Evolutionary conservation across 2,888 invertebrate species (phyloP).

Genomic region (Drosophila rellima): DNA sequence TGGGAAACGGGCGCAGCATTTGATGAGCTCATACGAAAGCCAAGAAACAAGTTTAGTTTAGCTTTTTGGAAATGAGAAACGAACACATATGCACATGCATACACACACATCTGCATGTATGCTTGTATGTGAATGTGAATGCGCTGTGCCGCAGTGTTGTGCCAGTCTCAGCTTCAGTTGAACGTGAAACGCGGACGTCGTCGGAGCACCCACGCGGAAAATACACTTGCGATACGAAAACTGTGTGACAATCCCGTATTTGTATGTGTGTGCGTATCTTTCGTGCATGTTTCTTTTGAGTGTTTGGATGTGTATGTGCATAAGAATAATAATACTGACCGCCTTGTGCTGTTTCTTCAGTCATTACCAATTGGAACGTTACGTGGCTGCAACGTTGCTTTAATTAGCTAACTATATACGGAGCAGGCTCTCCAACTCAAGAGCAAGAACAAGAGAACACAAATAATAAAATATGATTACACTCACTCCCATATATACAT

Average conservation of each 20-base stretch:
- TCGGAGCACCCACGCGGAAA: slow-evolving; percentile 59
- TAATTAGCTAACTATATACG: slow-evolving; percentile 29
- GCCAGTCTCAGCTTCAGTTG: slow-evolving; percentile 65
- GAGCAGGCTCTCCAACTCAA: slow-evolving; percentile 31
- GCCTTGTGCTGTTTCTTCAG: slow-evolving; percentile 33
- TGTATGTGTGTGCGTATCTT: slow-evolving; percentile 41
- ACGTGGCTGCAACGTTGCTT: slow-evolving; percentile 47
- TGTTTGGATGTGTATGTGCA: slow-evolving; percentile 28
- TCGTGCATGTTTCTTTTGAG: slow-evolving; percentile 21
- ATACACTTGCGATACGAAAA: slow-evolving; percentile 35
- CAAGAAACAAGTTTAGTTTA: slow-evolving; percentile 77
- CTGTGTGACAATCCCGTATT: slow-evolving; percentile 48
- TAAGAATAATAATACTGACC: slow-evolving; percentile 47
- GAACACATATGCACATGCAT: slow-evolving; percentile 5
- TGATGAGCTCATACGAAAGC: slow-evolving; percentile 76
- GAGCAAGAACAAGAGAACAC: slow-evolving; percentile 12
- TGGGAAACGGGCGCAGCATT: slow-evolving; percentile 50
- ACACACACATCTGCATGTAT: neutral
- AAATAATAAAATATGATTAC: slow-evolving; percentile 12
- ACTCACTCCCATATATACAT: slow-evolving; percentile 8
- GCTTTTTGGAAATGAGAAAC: slow-evolving; percentile 72
- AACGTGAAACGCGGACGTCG: slow-evolving; percentile 63
- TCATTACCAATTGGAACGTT: slow-evolving; percentile 46
- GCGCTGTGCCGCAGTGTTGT: slow-evolving; percentile 55
- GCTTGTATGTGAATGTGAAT: slow-evolving; percentile 20